Evolutionary conservation across 2,797 vertebrate species (phyloP).

Genomic region (Dipus sagitta): DNA sequence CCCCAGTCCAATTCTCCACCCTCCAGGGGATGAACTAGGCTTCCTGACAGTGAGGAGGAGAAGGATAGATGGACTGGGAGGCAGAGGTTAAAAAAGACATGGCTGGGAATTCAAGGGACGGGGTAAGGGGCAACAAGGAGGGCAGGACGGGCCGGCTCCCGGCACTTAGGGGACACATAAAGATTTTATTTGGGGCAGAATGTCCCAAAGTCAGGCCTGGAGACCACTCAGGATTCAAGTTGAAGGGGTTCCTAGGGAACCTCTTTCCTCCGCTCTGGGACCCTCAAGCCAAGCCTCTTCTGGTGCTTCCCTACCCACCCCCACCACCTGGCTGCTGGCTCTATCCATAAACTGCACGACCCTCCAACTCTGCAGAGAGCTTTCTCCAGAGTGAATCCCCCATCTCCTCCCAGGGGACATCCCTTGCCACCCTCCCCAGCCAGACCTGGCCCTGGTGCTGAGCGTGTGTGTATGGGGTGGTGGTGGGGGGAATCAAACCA

Average conservation of each 20-base stretch:
- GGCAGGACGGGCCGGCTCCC: neutral
- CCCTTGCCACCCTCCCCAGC: neutral
- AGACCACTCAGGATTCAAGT: neutral
- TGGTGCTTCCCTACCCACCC: neutral
- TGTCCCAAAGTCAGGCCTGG: conserved; percentile 11
- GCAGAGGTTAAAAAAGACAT: neutral
- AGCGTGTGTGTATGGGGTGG: neutral
- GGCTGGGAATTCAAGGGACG: neutral
- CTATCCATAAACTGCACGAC: neutral
- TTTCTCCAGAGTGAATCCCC: neutral
- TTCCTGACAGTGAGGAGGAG: neutral
- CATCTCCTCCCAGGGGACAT: neutral
- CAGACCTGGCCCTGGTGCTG: conserved; percentile 7
- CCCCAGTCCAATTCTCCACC: neutral
- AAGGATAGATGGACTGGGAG: neutral
- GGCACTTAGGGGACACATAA: neutral
- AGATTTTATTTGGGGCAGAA: conserved; percentile 29
- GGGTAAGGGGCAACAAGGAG: neutral
- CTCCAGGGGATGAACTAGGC: neutral
- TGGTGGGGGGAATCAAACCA: neutral
- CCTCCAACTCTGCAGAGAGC: conserved; percentile 5
- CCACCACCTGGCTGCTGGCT: neutral
- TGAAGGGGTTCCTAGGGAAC: neutral
- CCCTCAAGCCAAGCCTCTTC: neutral
- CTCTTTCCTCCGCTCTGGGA: neutral